Evolutionary conservation across 2,797 vertebrate species (phyloP), one percentile per base, ranked within the genome.

Genomic region (Trachops cirrhosus): DNA sequence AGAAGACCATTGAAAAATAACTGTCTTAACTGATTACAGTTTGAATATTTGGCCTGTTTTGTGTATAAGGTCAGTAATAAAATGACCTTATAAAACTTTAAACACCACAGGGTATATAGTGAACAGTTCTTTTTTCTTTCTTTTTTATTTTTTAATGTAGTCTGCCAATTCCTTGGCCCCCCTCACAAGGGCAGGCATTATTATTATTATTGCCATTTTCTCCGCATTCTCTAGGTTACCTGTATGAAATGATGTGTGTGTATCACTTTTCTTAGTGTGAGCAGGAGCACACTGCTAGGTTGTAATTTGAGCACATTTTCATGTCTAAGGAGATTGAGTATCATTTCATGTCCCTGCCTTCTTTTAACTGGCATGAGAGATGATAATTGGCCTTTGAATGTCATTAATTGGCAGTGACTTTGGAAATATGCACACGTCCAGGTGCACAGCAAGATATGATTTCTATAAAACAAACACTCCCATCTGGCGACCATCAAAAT

Each of bases 41-140:
- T 85, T 44, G n/a, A 70, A 19, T 50, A 64, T 64, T 85, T 44
- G 34, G 18, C 5, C 4, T 50, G 4, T 39, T 67, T 80, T 59
- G 52, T 34, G 6, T 37, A 41, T 59, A n/a, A 34, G 10, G 10
- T 52, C 37, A 39, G 3, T 59, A 62, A 82, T 41, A 29, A 83
- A 82, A 73, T 57, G 62, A 19, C 32, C 67, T 71, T 41, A 67
- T 46, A 88, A 79, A 19, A 18, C 29, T 86, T 86, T 64, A 50
- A 95, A 34, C 4, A 79, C 8, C 1, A 64, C 16, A 52, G 21
- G 21, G 10, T 24, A 24, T 37, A 22, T 21, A 50, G 52, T 41
- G 7, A 39, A 52, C 39, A 24, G 11, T 80, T 46, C 4, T 12
- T n/a, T 57, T 57, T 50, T 54, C 18, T 48, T 71, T 32, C 29